phyloP scores from a whole-genome alignment of 2,888 invertebrate genomes.

The Sarcophaga subvicina region DNA sequence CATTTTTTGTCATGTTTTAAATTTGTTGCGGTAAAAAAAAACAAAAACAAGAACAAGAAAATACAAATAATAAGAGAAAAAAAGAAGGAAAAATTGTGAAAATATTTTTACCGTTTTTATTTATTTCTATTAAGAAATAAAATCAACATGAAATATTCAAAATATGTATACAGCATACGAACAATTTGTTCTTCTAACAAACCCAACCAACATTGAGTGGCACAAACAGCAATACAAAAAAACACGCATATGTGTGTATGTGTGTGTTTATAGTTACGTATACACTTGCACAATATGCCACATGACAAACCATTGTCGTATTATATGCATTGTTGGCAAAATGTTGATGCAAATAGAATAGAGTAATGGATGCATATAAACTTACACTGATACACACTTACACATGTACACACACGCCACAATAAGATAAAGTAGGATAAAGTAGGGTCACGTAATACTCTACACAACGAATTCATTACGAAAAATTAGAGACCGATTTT shows the following conservation, averaged over 20 bases:
- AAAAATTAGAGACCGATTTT: too few relatives aligned
- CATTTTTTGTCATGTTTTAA: conserved; percentile 21
- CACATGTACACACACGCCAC: background rate
- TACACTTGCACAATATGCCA: conserved; percentile 58
- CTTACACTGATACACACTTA: background rate
- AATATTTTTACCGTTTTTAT: conserved; percentile 1
- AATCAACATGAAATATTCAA: conserved; percentile 64
- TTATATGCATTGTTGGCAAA: conserved; percentile 68
- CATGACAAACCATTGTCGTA: conserved; percentile 68
- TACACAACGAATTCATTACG: too few relatives aligned
- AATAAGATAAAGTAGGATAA: conserved; percentile 29
- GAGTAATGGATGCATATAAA: conserved; percentile 29
- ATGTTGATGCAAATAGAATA: conserved; percentile 64
- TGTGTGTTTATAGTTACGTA: background rate
- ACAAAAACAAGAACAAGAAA: background rate
- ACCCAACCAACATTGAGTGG: conserved; percentile 44
- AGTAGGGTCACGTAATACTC: background rate
- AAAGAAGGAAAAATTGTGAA: background rate
- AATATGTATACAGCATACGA: conserved; percentile 55
- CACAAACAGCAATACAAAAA: background rate
- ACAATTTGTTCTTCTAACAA: conserved; percentile 57
- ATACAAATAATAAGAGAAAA: background rate
- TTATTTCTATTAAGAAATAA: conserved; percentile 42
- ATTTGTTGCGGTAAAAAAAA: conserved; percentile 7
- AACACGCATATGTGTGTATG: background rate